Conservation (phyloP, 2,113 vertebrate species). For the Megaleporinus macrocephalus region DNA sequence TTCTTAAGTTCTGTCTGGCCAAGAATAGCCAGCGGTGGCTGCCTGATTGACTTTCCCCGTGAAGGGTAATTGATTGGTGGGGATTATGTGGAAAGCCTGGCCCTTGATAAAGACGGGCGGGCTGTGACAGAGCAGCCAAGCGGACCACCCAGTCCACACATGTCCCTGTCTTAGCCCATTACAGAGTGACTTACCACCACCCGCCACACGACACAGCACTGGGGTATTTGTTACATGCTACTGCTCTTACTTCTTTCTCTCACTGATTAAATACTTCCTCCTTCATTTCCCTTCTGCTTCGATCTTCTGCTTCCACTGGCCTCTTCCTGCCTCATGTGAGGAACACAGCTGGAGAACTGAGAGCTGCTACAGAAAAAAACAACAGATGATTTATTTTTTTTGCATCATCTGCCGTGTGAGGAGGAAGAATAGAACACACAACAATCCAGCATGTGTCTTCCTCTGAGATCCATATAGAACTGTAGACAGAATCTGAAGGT, state of each 20-base stretch:
- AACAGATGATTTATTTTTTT: slow-evolving; percentile 62
- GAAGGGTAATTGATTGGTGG: slow-evolving; percentile 74
- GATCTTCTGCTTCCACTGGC: neutral
- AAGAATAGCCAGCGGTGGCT: slow-evolving; percentile 58
- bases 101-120: slow-evolving; percentile 59
- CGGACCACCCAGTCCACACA: slow-evolving; percentile 43
- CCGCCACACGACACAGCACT: slow-evolving; percentile 34
- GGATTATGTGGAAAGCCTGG: slow-evolving; percentile 70
- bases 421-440: neutral
- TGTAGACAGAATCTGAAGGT: no score
- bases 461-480: no score
- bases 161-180: slow-evolving; percentile 51
- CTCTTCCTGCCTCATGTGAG: slow-evolving; percentile 46
- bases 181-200: slow-evolving; percentile 44
- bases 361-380: slow-evolving; percentile 44
- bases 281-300: slow-evolving; percentile 56
- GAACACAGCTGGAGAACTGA: slow-evolving; percentile 58
- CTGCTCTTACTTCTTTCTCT: slow-evolving; percentile 55
- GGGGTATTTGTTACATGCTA: slow-evolving; percentile 58
- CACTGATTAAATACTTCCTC: slow-evolving; percentile 62
- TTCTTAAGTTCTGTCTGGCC: slow-evolving; percentile 54
- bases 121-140: slow-evolving; percentile 54
- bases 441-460: neutral
- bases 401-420: slow-evolving; percentile 7
- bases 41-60: slow-evolving; percentile 69